Percentiles rank a stretch among this genome's conserved stretches.
Evolutionary conservation across 64 coral and sea anemone species (phyloP).

Genomic region (Montipora foliosa): DNA sequence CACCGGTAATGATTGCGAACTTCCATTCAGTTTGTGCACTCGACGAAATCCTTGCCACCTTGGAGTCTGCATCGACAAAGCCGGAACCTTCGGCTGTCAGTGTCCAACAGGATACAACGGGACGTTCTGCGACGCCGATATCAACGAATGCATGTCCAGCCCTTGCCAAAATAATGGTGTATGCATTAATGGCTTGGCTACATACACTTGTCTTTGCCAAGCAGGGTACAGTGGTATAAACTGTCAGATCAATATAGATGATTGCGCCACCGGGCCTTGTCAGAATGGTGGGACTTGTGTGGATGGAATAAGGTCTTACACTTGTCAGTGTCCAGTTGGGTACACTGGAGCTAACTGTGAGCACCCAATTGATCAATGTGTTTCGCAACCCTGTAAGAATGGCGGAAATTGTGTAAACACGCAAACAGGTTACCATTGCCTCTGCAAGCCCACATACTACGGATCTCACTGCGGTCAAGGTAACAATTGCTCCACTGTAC

Average conservation of each 20-base stretch:
- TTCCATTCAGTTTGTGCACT: neutral
- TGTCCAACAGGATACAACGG: neutral
- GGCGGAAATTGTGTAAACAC: neutral
- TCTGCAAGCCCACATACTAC: neutral
- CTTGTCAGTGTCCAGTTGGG: neutral
- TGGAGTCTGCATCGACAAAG: slow-evolving; percentile 37
- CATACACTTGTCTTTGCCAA: neutral
- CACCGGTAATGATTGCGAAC: slow-evolving; percentile 42
- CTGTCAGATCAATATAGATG: slow-evolving; percentile 11
- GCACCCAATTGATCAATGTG: neutral
- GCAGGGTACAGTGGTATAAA: slow-evolving; percentile 2
- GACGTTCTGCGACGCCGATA: neutral
- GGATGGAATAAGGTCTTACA: neutral
- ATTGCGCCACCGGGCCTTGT: slow-evolving; percentile 2
- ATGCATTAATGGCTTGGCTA: neutral
- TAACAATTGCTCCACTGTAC: neutral
- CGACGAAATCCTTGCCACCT: slow-evolving; percentile 16
- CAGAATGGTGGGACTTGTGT: slow-evolving; percentile 2
- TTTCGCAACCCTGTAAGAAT: neutral
- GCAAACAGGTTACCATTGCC: neutral
- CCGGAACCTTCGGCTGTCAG: neutral
- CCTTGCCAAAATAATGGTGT: slow-evolving; percentile 19
- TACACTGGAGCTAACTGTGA: slow-evolving; percentile 20
- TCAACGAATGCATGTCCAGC: neutral
- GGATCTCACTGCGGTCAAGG: neutral